Base-by-base conservation (phyloP, 2,797 vertebrate species). In the Apogon talboti region DNA sequence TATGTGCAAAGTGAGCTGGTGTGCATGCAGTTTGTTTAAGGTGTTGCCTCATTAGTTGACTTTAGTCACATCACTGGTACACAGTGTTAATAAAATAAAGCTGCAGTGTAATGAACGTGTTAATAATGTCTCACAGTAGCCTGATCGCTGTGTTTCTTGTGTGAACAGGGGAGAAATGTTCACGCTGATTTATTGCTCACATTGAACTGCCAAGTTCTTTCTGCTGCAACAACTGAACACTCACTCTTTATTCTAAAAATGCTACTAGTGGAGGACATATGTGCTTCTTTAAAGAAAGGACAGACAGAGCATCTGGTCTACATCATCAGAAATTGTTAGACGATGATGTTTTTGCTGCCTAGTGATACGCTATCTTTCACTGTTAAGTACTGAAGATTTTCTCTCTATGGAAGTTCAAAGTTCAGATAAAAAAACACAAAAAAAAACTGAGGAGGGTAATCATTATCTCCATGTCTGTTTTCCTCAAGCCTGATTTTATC, bases 121-220 rank as follows among this genome's bases (percentile, higher is more conserved):
- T 11, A 18, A 49, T n/a, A 9, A 38, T 54, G 28, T 45, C n/a
- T 37, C 24, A 14, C 6, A 43, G 3, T 28, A 42, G 24, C 33
- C 30, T 51, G 24, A 21, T 42, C 7, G 13, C 21, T 18, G 13
- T 8, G 24, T 12, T 21, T 43, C 4, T 44, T 47, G 40, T 47
- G 24, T 58, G 60, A 57, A 60, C 52, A 49, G 9, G 35, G 28
- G 60, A 52, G 38, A 53, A 24, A 46, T 6, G 0, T 46, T 21
- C 4, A 45, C 12, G 13, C 18, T 77, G 74, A 68, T 80, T 78
- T 76, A 83, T 69, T 2, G 47, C 28, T 78, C 54, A 48, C 71
- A 42, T 1, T 55, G 43, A 83, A 40, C 53, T 55, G 66, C 10
- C 14, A 43, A 50, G 38, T 49, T 73, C 41, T 38, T 18, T 33